These are phyloP conservation scores for Neostethus bicornis DNA, from an alignment of 2,797 vertebrate genomes.

Conservation along the genomic window DNA sequence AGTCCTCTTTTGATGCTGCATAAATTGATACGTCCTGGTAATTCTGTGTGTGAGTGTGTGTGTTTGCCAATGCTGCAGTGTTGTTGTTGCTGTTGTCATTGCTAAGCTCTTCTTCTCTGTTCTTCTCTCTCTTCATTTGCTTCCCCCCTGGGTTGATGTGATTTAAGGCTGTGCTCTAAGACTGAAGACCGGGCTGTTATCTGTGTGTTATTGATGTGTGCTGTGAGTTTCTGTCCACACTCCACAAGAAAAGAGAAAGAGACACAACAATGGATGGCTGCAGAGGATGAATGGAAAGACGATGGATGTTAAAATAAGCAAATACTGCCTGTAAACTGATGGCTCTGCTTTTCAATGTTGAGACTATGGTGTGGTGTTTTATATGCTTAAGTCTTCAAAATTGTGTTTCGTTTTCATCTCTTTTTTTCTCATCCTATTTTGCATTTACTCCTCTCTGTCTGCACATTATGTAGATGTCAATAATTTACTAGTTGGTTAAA, in stretches of 20 bases:
- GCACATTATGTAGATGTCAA: conserved; percentile 72
- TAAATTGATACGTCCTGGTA: conserved; percentile 46
- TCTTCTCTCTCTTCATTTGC: conserved; percentile 47
- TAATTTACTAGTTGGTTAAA: conserved; percentile 68
- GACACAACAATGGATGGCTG: conserved; percentile 33
- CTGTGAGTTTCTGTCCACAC: conserved; percentile 62
- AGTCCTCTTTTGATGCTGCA: conserved; percentile 49
- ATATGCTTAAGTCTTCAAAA: conserved; percentile 24
- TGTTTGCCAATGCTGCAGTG: conserved; percentile 13
- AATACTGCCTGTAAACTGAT: conserved; percentile 59
- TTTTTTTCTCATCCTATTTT: background rate
- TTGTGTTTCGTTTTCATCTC: conserved; percentile 16
- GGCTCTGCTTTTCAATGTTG: conserved; percentile 30
- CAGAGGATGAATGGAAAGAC: conserved; percentile 32
- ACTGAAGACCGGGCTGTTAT: conserved; percentile 65
- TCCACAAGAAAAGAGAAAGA: conserved; percentile 44
- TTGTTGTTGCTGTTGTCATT: conserved; percentile 30
- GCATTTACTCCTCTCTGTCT: conserved; percentile 26
- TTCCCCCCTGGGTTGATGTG: conserved; percentile 59
- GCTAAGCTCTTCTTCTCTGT: conserved; percentile 16
- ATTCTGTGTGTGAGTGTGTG: conserved; percentile 22
- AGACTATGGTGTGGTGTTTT: conserved; percentile 29
- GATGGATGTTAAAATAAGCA: conserved; percentile 32
- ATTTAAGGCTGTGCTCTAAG: conserved; percentile 70
- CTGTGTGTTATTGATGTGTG: conserved; percentile 68